Conservation (phyloP, 2,888 invertebrate genomes). For the Gasteruption jaculator region DNA sequence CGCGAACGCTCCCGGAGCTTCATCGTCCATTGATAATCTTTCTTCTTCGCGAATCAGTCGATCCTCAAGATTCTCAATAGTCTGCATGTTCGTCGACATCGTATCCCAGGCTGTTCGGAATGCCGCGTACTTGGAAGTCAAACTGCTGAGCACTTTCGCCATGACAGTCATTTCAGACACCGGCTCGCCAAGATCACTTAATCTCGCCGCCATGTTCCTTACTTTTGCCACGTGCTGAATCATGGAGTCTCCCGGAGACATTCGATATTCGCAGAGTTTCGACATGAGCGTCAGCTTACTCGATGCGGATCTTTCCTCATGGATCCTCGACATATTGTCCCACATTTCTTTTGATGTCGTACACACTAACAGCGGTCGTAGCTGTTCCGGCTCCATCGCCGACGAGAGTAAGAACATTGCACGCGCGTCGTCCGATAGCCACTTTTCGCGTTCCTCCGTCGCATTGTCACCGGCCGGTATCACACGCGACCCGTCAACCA, state of each 20-base stretch:
- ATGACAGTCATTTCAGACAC: conserved; percentile 14
- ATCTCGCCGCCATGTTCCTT: conserved; percentile 17
- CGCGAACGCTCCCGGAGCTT: conserved; percentile 14
- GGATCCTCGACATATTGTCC: conserved; percentile 12
- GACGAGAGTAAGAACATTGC: conserved; percentile 14
- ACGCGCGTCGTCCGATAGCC: conserved; percentile 11
- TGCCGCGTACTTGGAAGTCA: conserved; percentile 16
- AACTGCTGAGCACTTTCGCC: conserved; percentile 21
- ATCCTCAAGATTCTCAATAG: conserved; percentile 8
- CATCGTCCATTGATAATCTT: conserved; percentile 14
- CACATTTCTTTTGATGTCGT: conserved; percentile 23
- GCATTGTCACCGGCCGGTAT: conserved; percentile 2
- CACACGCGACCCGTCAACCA: conserved; percentile 8
- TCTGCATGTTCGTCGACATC: conserved; percentile 12
- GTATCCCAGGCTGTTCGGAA: conserved; percentile 21
- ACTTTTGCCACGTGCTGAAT: conserved; percentile 14
- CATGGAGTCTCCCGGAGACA: conserved; percentile 15
- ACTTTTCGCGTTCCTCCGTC: conserved; percentile 9
- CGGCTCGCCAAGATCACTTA: conserved; percentile 15
- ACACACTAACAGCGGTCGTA: conserved; percentile 14
- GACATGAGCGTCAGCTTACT: conserved; percentile 14
- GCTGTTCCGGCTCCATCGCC: conserved; percentile 12
- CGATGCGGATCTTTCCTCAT: conserved; percentile 18
- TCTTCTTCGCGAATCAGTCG: conserved; percentile 16
- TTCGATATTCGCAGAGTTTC: conserved; percentile 15